Evolutionary conservation across 2,888 invertebrate genomes (phyloP).

Genomic region (Drosophila histrio): DNA sequence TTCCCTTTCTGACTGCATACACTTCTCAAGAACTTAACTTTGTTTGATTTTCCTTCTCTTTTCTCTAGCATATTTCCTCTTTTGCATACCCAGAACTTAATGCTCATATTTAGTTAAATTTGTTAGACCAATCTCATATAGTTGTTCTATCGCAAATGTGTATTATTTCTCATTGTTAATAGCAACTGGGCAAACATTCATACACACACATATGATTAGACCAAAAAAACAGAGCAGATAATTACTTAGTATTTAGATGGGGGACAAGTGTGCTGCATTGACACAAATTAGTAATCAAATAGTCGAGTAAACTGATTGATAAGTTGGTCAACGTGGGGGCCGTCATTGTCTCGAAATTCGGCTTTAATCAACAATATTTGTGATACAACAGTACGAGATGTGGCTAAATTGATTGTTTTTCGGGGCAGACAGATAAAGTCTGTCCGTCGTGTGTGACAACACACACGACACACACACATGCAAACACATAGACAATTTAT

Average conservation of each 20-base stretch:
- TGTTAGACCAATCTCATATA: background rate
- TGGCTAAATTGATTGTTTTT: constrained; percentile 6
- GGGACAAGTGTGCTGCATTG: constrained; percentile 18
- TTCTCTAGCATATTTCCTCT: background rate
- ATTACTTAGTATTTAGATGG: background rate
- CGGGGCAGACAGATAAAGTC: constrained; percentile 14
- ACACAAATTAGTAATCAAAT: constrained; percentile 37
- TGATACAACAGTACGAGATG: constrained; percentile 12
- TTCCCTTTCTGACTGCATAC: no score
- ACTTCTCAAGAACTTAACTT: background rate
- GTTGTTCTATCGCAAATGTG: background rate
- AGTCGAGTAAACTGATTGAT: constrained; percentile 16
- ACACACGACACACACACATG: background rate
- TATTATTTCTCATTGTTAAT: background rate
- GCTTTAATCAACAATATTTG: constrained; percentile 22
- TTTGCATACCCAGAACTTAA: no score
- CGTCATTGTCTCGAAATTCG: constrained; percentile 14
- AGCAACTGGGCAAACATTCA: constrained; percentile 16
- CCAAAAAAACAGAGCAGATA: background rate
- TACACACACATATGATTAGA: background rate
- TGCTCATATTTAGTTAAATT: background rate
- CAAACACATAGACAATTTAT: background rate
- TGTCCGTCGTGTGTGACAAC: background rate
- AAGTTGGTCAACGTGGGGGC: constrained; percentile 28
- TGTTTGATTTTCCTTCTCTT: background rate